phyloP scores from a whole-genome alignment of 2,888 invertebrate genomes.

The Helobdella robusta region DNA sequence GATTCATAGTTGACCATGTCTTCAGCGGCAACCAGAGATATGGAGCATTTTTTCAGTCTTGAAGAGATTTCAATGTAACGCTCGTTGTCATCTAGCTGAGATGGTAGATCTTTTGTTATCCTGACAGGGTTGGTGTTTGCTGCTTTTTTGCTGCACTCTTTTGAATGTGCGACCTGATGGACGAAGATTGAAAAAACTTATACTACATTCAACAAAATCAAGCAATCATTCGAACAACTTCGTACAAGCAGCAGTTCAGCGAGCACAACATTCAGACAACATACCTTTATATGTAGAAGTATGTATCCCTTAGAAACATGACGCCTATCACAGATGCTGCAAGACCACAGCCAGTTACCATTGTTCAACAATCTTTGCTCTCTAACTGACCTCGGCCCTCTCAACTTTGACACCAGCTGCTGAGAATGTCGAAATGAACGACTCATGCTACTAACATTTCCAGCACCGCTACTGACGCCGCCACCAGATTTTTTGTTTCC shows the following conservation, averaged over 20 bases:
- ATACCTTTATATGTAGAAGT: constrained; percentile 16
- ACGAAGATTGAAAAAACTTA: not conserved
- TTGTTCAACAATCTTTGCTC: constrained; percentile 10
- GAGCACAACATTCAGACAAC: not conserved
- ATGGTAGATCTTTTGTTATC: not conserved
- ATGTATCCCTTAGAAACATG: constrained; percentile 22
- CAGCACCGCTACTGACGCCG: not conserved
- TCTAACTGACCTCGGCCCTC: constrained; percentile 16
- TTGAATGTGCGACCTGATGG: constrained; percentile 9
- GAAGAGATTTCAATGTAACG: too few relatives aligned
- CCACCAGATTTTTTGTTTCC: not conserved
- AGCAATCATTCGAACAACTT: not conserved
- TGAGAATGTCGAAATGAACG: too few relatives aligned
- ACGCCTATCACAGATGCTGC: constrained; percentile 2
- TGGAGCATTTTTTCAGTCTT: not conserved
- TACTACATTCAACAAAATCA: not conserved
- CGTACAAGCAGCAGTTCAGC: not conserved
- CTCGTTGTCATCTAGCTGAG: not conserved
- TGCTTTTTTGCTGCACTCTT: not conserved
- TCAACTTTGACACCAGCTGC: too few relatives aligned
- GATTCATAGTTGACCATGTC: constrained; percentile 21
- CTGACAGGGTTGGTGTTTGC: not conserved
- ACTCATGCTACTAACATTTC: too few relatives aligned
- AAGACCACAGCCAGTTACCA: constrained; percentile 22
- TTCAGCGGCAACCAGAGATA: constrained; percentile 22